Percentiles rank a stretch among this genome's conserved stretches.
Evolutionary conservation across 2,113 vertebrate genomes (phyloP).

Genomic region (Todiramphus saurophagus): DNA sequence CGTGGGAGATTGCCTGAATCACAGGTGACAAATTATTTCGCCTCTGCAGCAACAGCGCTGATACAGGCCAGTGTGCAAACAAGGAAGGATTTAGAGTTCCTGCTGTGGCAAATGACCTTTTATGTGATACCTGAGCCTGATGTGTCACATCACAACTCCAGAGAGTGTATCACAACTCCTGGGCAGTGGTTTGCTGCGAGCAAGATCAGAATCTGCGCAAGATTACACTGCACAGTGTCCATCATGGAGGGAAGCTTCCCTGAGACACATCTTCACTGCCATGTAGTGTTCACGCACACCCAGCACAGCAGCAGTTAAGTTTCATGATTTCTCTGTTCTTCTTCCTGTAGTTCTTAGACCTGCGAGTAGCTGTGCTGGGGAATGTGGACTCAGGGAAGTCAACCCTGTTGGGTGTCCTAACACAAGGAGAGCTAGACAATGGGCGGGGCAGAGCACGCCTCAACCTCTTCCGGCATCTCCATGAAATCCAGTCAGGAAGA

Average conservation of each 20-base stretch:
- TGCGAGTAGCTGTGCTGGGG: conserved; percentile 94
- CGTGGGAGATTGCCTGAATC: not conserved
- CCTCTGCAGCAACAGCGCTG: not conserved
- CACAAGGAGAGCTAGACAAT: conserved; percentile 96
- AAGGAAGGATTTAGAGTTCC: not conserved
- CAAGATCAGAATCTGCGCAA: not conserved
- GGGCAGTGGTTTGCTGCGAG: not conserved
- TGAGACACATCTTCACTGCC: not conserved
- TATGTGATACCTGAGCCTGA: not conserved
- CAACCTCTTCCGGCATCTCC: conserved; percentile 97
- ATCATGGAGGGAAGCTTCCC: not conserved
- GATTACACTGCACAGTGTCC: not conserved
- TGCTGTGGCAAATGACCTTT: not conserved
- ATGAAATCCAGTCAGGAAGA: conserved; percentile 97
- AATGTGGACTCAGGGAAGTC: conserved; percentile 98
- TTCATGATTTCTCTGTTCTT: not conserved
- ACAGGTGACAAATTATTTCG: not conserved
- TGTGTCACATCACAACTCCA: not conserved
- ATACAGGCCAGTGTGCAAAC: not conserved
- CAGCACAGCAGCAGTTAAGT: not conserved
- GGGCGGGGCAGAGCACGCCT: conserved; percentile 93
- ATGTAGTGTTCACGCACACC: not conserved
- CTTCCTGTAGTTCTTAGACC: conserved; percentile 88
- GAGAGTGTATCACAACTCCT: not conserved
- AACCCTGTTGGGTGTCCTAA: conserved; percentile 93